Evolutionary conservation across 2,113 vertebrate species (phyloP), one percentile per base, ranked within the genome.

Genomic region (Tiliqua scincoides): DNA sequence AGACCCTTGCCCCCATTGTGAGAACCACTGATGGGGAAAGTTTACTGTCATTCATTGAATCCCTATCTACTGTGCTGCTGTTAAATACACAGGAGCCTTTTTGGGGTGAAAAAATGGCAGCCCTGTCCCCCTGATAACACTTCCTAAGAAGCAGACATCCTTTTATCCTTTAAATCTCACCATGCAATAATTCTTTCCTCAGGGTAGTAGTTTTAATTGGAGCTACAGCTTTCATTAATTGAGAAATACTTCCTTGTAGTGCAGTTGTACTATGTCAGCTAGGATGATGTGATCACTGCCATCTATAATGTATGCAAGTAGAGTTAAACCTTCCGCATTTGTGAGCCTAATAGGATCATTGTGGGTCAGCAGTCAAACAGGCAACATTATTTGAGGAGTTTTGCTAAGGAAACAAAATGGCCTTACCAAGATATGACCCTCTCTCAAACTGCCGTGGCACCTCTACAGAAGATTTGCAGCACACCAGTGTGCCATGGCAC

Each of bases 241-340:
- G 32, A 1, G 3, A 25, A 85, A n/a, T 79, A 74, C 54, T 43
- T 83, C 74, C 59, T 48, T 83, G 35, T 48, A 76, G 21, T 35
- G 15, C 52, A 48, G 7, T 35, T 82, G 18, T 12, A n/a, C 63
- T 59, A 23, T 59, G 62, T 43, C 79, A 70, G 1, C 70, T 67
- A 27, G 37, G 71, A 70, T 75, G 48, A 68, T 70, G 68, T 75
- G 62, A n/a, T 76, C 57, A 70, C 11, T 77, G 52, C 37, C 62
- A 52, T 59, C 52, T 48, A 18, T 12, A 61, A 78, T 71, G 17
- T 12, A 61, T 18, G 52, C 8, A 81, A 32, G 57, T 48, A 32
- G 62, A 82, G 73, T 68, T 48, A 71, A 79, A 71, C 17, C 48
- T 79, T 79, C 25, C 84, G 17, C 27, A 87, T 48, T 75, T 82